phyloP scores from a whole-genome alignment of 2,888 invertebrate genomes.

The Sympetrum striolatum region DNA sequence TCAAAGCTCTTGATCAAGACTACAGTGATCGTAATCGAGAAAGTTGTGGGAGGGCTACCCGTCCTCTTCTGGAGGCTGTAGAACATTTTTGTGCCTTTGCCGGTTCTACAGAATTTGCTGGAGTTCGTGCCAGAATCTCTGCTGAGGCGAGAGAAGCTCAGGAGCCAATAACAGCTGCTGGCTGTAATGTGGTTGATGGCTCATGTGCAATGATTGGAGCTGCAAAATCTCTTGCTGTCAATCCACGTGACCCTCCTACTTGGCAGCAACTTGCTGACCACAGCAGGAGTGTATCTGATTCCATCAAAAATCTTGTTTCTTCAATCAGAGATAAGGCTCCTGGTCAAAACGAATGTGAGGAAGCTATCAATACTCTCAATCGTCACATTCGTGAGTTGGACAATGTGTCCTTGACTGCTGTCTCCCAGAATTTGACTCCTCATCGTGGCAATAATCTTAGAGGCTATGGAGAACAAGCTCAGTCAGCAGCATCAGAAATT shows the following conservation, averaged over 20 bases:
- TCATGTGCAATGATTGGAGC: slow-evolving; percentile 89
- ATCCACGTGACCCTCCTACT: slow-evolving; percentile 88
- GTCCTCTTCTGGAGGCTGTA: slow-evolving; percentile 87
- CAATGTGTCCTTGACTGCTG: slow-evolving; percentile 84
- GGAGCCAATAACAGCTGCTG: slow-evolving; percentile 86
- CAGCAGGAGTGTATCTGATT: slow-evolving; percentile 95
- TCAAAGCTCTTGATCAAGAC: slow-evolving; percentile 83
- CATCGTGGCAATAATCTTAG: slow-evolving; percentile 74
- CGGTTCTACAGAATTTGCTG: slow-evolving; percentile 90
- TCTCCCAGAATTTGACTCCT: slow-evolving; percentile 78
- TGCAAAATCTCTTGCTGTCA: slow-evolving; percentile 86
- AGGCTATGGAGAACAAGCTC: slow-evolving; percentile 78
- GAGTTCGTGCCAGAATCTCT: slow-evolving; percentile 90
- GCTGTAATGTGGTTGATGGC: slow-evolving; percentile 79
- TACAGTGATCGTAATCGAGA: slow-evolving; percentile 79
- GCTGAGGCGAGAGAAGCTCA: slow-evolving; percentile 82
- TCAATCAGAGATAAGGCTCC: slow-evolving; percentile 95
- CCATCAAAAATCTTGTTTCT: slow-evolving; percentile 91
- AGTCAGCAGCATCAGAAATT: slow-evolving; percentile 80
- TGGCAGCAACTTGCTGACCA: slow-evolving; percentile 95
- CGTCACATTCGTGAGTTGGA: slow-evolving; percentile 82
- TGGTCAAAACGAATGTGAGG: slow-evolving; percentile 92
- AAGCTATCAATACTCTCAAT: slow-evolving; percentile 78
- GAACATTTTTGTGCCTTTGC: slow-evolving; percentile 92
- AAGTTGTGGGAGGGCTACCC: slow-evolving; percentile 78